Evolutionary conservation across 1,140 invertebrate genomes (phyloP).

Genomic region (Phortica variegata): DNA sequence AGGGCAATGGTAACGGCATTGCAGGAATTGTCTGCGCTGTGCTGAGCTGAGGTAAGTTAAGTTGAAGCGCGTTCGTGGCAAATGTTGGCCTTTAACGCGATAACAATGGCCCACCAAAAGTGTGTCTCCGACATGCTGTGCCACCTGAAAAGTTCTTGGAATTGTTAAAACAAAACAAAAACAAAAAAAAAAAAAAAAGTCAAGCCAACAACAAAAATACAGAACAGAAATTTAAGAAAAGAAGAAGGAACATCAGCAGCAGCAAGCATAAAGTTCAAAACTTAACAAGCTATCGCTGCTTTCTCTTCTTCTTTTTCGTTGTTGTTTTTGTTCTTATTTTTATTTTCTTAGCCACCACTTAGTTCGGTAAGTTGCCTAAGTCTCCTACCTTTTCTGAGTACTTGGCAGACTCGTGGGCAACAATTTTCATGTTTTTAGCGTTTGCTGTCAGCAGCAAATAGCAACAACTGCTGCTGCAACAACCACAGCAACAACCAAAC

Average conservation of each 20-base stretch:
- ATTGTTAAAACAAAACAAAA: conserved; percentile 21
- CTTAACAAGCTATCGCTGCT: conserved; percentile 39
- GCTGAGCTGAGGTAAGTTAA: no score
- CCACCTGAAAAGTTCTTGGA: conserved; percentile 52
- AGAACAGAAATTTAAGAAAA: no score
- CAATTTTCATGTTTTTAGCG: conserved; percentile 45
- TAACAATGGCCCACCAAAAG: conserved; percentile 40
- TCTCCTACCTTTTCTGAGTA: conserved; percentile 20
- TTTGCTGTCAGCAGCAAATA: conserved; percentile 35
- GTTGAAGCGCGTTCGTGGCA: no score
- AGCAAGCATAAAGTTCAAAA: conserved; percentile 48
- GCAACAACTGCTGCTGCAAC: conserved; percentile 8
- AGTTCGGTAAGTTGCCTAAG: no score
- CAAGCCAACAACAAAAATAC: conserved; percentile 10
- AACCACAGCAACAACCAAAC: conserved; percentile 2
- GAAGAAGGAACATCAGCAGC: background rate
- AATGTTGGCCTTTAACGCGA: no score
- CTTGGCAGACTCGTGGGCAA: conserved; percentile 51
- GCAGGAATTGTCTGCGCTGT: no score
- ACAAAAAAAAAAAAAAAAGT: conserved; percentile 15
- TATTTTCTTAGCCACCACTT: no score
- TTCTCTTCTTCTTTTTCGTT: no score
- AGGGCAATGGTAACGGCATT: no score
- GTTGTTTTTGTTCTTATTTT: no score
- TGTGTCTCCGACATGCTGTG: conserved; percentile 49